These are phyloP conservation scores for Leucoma salicis DNA, from an alignment of 2,888 invertebrate genomes.

Conservation along the genomic window DNA sequence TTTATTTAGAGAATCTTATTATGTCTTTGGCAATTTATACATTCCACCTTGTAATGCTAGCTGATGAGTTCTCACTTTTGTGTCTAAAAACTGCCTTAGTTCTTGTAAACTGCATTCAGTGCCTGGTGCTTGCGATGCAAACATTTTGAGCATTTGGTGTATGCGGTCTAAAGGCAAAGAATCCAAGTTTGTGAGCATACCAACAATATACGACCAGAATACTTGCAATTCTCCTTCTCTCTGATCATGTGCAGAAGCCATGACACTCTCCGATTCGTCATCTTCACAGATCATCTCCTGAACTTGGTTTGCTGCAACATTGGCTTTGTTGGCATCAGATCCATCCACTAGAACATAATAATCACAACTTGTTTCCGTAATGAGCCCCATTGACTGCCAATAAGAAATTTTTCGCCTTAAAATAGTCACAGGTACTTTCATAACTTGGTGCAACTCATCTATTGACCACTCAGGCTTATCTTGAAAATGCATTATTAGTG, in stretches of 20 bases:
- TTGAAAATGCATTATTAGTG: slow-evolving; percentile 96
- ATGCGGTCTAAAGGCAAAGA: slow-evolving; percentile 95
- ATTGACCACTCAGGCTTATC: slow-evolving; percentile 92
- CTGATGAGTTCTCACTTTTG: slow-evolving; percentile 95
- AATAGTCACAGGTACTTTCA: slow-evolving; percentile 93
- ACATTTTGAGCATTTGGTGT: slow-evolving; percentile 98
- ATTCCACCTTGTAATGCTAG: slow-evolving; percentile 92
- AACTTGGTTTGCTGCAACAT: slow-evolving; percentile 78
- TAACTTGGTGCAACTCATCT: slow-evolving; percentile 91
- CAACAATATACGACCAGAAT: slow-evolving; percentile 98
- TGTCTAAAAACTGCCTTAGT: slow-evolving; percentile 93
- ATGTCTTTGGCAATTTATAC: slow-evolving; percentile 91
- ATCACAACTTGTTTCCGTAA: slow-evolving; percentile 89
- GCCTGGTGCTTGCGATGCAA: slow-evolving; percentile 95
- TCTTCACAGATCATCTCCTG: slow-evolving; percentile 90
- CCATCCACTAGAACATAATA: slow-evolving; percentile 88
- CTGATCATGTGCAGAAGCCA: slow-evolving; percentile 97
- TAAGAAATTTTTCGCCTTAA: slow-evolving; percentile 93
- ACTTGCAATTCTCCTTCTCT: slow-evolving; percentile 96
- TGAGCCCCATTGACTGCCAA: slow-evolving; percentile 96
- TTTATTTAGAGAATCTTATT: no score
- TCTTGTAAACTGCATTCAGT: slow-evolving; percentile 95
- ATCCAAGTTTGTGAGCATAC: slow-evolving; percentile 97
- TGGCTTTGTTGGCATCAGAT: slow-evolving; percentile 76
- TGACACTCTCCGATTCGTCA: slow-evolving; percentile 95